Percentiles rank a stretch among this genome's conserved stretches.
Conservation (phyloP, 2,888 invertebrate genomes). For the Ophioninae sp. region DNA sequence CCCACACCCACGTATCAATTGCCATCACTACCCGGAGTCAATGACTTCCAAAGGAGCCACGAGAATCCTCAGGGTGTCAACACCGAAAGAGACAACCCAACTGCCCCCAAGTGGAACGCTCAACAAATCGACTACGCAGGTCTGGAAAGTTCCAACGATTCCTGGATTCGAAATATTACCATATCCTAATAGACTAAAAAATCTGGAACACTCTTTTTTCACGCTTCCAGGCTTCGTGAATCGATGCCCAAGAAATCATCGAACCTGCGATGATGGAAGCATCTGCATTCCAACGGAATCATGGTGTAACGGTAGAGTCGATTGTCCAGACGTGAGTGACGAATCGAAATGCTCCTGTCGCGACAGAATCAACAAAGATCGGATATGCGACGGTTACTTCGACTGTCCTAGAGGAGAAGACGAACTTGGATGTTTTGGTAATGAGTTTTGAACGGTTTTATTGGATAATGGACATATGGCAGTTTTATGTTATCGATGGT, state of each 20-base stretch:
- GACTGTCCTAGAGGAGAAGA: conserved; percentile 93
- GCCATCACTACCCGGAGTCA: conserved; percentile 66
- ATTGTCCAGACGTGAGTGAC: conserved; percentile 91
- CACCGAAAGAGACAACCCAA: background rate
- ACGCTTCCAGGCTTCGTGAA: conserved; percentile 41
- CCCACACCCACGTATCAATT: conserved; percentile 71
- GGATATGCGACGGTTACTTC: conserved; percentile 90
- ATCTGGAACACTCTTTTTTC: background rate
- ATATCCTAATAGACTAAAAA: background rate
- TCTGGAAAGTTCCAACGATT: background rate
- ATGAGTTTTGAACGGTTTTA: conserved; percentile 59
- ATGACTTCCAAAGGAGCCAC: conserved; percentile 67
- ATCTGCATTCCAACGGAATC: conserved; percentile 83
- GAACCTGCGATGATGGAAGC: conserved; percentile 68
- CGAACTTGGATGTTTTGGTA: conserved; percentile 90
- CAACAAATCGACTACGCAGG: conserved; percentile 33
- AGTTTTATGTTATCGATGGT: background rate
- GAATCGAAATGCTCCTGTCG: conserved; percentile 89
- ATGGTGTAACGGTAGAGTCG: conserved; percentile 88
- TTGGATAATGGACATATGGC: background rate
- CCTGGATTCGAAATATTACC: background rate
- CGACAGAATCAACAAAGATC: conserved; percentile 85
- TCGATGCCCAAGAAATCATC: conserved; percentile 58
- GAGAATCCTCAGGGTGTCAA: background rate
- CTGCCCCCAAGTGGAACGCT: background rate